phyloP scores from a whole-genome alignment of 2,888 invertebrate species.

The Troglohyphantes excavatus region DNA sequence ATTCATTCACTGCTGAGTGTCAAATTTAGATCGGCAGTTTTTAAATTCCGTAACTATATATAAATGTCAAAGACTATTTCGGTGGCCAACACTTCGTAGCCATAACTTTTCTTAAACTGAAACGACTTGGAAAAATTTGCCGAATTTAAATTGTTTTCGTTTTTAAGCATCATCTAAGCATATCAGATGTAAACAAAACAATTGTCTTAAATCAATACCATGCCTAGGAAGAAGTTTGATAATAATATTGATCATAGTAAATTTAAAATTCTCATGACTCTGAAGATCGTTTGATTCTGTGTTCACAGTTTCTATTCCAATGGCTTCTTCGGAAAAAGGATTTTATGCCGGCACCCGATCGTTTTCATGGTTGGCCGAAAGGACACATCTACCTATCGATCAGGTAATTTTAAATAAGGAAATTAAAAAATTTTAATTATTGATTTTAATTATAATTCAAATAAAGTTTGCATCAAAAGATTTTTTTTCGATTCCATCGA shows the following conservation, averaged over 20 bases:
- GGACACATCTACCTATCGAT: slow-evolving; percentile 78
- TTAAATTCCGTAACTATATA: background rate
- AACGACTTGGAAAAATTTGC: background rate
- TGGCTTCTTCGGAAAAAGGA: slow-evolving; percentile 70
- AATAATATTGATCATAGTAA: background rate
- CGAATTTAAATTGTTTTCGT: slow-evolving; percentile 17
- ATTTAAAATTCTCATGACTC: slow-evolving; percentile 31
- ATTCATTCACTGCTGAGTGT: slow-evolving; percentile 9
- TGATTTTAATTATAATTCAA: background rate
- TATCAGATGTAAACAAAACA: slow-evolving; percentile 38
- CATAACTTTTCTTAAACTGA: background rate
- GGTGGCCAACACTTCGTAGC: background rate
- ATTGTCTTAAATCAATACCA: slow-evolving; percentile 20
- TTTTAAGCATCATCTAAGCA: background rate
- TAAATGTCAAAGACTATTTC: background rate
- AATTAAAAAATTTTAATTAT: background rate
- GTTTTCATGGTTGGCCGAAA: slow-evolving; percentile 74
- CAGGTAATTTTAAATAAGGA: slow-evolving; percentile 65
- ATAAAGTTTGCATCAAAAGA: background rate
- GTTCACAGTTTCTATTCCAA: slow-evolving; percentile 22
- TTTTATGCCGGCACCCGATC: slow-evolving; percentile 78
- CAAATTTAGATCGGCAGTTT: slow-evolving; percentile 36
- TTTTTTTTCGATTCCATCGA: no score
- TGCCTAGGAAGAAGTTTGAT: slow-evolving; percentile 41
- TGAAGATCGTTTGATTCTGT: background rate